These are phyloP conservation scores for Kryptolebias marmoratus DNA, from an alignment of 2,113 vertebrate species.

Conservation along the genomic window DNA sequence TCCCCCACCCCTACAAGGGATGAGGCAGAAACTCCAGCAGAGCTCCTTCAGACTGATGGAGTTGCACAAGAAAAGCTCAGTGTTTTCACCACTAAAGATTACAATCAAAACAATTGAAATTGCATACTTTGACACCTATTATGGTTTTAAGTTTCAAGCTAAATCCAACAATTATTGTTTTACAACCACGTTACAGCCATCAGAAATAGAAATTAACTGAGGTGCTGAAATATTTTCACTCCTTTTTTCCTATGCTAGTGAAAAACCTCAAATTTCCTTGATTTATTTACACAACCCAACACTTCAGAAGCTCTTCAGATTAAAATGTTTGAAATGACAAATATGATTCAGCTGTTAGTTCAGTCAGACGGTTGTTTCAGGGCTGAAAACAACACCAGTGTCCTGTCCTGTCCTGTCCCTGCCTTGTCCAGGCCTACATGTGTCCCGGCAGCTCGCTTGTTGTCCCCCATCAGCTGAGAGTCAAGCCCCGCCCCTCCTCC, in stretches of 20 bases:
- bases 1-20: constrained; percentile 10
- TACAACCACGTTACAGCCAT: too few species aligned
- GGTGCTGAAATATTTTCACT: too few species aligned
- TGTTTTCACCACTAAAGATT: background rate
- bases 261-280: too few species aligned
- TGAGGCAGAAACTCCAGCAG: constrained; percentile 39
- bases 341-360: background rate
- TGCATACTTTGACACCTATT: too few species aligned
- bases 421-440: constrained; percentile 44
- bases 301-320: background rate
- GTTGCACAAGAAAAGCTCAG: constrained; percentile 25
- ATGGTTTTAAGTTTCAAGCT: too few species aligned
- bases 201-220: too few species aligned
- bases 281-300: too few species aligned
- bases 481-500: constrained; percentile 80
- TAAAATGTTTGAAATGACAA: too few species aligned
- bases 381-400: constrained; percentile 6
- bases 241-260: too few species aligned
- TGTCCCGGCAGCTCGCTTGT: constrained; percentile 75
- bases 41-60: constrained; percentile 34
- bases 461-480: constrained; percentile 87
- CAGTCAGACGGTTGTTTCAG: background rate
- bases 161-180: too few species aligned
- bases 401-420: constrained; percentile 1
- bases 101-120: too few species aligned